Evolutionary conservation across 2,888 invertebrate genomes (phyloP).

Genomic region (Lasioglossum figueresi): DNA sequence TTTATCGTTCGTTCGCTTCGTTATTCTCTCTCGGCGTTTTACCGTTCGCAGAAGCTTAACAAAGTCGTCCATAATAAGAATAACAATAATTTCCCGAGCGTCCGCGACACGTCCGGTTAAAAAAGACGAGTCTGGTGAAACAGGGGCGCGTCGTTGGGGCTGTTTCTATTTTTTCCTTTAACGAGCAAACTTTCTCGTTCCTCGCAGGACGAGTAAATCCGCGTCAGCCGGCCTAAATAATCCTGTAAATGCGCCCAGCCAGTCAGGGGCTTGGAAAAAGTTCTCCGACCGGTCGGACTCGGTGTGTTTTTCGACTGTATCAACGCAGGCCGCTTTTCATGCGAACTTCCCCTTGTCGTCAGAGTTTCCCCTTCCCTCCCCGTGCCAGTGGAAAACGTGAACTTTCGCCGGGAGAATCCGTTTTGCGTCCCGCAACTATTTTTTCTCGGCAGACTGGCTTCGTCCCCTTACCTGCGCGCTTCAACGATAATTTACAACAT

Average conservation of each 20-base stretch:
- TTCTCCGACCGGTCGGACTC: background rate
- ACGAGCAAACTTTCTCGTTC: conserved; percentile 26
- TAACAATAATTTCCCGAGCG: conserved; percentile 3
- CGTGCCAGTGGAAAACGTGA: background rate
- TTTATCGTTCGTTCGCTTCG: background rate
- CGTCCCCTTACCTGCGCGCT: background rate
- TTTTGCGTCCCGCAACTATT: background rate
- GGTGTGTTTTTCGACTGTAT: conserved; percentile 15
- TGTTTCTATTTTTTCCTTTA: conserved; percentile 12
- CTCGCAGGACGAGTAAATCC: conserved; percentile 22
- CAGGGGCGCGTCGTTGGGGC: background rate
- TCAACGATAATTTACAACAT: background rate
- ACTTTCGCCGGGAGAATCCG: background rate
- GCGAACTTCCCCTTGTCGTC: conserved; percentile 4
- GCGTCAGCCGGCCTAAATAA: conserved; percentile 26
- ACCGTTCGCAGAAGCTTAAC: conserved; percentile 1
- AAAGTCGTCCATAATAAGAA: conserved; percentile 7
- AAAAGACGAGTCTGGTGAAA: background rate
- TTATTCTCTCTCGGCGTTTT: background rate
- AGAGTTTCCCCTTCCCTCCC: background rate
- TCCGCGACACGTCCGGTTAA: background rate
- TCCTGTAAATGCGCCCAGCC: conserved; percentile 20
- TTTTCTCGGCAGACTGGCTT: background rate
- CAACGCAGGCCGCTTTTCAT: conserved; percentile 7
- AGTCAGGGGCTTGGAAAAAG: background rate